Conservation (phyloP, 1,140 invertebrate species). For the Eufriesea mexicana region DNA sequence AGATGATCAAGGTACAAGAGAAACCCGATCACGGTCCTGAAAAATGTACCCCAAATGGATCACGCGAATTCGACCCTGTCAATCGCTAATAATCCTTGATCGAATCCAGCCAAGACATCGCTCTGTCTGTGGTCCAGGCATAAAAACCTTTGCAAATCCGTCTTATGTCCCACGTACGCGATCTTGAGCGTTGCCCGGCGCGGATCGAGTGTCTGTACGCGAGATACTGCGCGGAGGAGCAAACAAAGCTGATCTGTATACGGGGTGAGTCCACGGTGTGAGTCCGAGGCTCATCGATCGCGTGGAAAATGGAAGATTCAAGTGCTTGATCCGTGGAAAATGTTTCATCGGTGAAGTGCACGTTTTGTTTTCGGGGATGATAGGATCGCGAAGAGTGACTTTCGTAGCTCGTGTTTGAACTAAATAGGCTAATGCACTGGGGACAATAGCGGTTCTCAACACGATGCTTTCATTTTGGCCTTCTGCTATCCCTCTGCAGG, state of each 20-base stretch:
- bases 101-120: neutral
- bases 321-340: neutral
- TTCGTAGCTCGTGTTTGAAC: slow-evolving; percentile 46
- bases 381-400: slow-evolving; percentile 49
- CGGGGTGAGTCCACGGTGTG: slow-evolving; percentile 10
- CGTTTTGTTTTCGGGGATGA: slow-evolving; percentile 36
- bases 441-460: slow-evolving; percentile 33
- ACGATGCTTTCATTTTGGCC: neutral
- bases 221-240: slow-evolving; percentile 30
- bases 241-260: slow-evolving; percentile 28
- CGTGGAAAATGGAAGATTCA: slow-evolving; percentile 14
- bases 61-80: neutral
- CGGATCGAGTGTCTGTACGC: slow-evolving; percentile 38
- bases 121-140: neutral
- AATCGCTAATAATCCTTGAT: neutral
- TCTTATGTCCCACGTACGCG: neutral
- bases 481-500: neutral
- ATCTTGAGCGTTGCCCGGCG: slow-evolving; percentile 16
- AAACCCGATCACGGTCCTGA: too few relatives aligned
- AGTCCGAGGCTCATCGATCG: neutral
- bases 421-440: slow-evolving; percentile 55
- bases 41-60: too few relatives aligned
- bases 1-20: too few relatives aligned
- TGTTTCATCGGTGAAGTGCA: slow-evolving; percentile 42
- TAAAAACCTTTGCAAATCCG: slow-evolving; percentile 22